These are phyloP conservation scores for Hypena proboscidalis DNA, from an alignment of 2,888 invertebrate species.

Conservation along the genomic window DNA sequence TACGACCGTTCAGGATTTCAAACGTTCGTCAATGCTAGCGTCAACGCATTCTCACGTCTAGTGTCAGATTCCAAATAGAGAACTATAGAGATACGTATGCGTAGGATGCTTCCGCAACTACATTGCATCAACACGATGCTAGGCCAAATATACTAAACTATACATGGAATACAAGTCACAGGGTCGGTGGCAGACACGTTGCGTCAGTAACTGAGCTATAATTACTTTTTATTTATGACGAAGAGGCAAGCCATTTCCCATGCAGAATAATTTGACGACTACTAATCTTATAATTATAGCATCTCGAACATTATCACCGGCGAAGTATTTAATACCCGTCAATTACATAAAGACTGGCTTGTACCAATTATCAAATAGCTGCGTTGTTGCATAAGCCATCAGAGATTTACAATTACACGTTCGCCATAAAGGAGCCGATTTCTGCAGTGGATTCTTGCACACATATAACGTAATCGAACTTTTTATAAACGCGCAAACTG, in stretches of 20 bases:
- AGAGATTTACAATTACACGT: constrained; percentile 27
- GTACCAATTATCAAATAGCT: constrained; percentile 28
- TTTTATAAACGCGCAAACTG: constrained; percentile 36
- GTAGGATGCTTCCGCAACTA: constrained; percentile 61
- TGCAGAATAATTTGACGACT: constrained; percentile 22
- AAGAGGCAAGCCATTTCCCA: constrained; percentile 12
- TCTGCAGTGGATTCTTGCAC: constrained; percentile 35
- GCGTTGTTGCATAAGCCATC: constrained; percentile 19
- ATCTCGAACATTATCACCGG: constrained; percentile 4
- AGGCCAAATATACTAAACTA: constrained; percentile 54
- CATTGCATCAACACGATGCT: constrained; percentile 44
- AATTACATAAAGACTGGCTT: constrained; percentile 17
- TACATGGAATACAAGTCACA: constrained; percentile 42
- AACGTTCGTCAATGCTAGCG: constrained; percentile 38
- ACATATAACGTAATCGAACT: constrained; percentile 37
- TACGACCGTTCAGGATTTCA: constrained; percentile 32
- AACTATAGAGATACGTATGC: constrained; percentile 53
- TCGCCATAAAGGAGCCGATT: constrained; percentile 29
- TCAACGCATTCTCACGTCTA: constrained; percentile 39
- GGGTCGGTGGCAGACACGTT: constrained; percentile 18
- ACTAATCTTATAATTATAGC: constrained; percentile 11
- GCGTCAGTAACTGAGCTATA: constrained; percentile 29
- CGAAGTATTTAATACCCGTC: constrained; percentile 10
- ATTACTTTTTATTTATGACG: constrained; percentile 34
- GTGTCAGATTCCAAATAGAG: constrained; percentile 55